Conservation (phyloP, 2,888 invertebrate genomes). For the Incurvaria masculella region DNA sequence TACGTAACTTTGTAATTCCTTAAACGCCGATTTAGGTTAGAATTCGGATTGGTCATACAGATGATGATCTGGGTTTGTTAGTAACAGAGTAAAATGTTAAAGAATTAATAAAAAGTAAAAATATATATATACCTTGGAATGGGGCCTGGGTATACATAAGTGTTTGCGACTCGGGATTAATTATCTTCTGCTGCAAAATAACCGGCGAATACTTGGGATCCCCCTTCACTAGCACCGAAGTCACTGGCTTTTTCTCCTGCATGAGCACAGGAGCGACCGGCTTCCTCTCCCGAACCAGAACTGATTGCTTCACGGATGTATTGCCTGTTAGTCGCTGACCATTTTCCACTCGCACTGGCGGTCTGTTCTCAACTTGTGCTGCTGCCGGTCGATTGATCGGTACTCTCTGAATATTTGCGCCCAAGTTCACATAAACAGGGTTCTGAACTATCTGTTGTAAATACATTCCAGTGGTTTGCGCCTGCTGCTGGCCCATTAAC, state of each 20-base stretch:
- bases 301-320: conserved; percentile 28
- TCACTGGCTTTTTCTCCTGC: conserved; percentile 17
- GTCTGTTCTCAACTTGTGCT: conserved; percentile 29
- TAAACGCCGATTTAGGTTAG: too few species aligned
- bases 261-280: conserved; percentile 16
- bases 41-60: too few species aligned
- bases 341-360: conserved; percentile 25
- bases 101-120: too few species aligned
- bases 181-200: conserved; percentile 63
- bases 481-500: conserved; percentile 19
- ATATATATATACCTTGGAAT: conserved; percentile 47
- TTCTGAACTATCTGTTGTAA: conserved; percentile 44
- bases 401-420: conserved; percentile 32
- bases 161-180: conserved; percentile 49
- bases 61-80: too few species aligned
- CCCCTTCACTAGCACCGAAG: conserved; percentile 41
- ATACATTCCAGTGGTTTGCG: conserved; percentile 33
- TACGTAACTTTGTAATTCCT: too few species aligned
- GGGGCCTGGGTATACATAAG: conserved; percentile 48
- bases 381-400: conserved; percentile 30
- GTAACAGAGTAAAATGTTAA: too few species aligned
- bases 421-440: conserved; percentile 42
- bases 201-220: conserved; percentile 56
- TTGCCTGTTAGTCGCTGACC: conserved; percentile 26
- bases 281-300: conserved; percentile 36